Evolutionary conservation across 2,797 vertebrate genomes (phyloP).

Genomic region (Hemitrygon akajei): DNA sequence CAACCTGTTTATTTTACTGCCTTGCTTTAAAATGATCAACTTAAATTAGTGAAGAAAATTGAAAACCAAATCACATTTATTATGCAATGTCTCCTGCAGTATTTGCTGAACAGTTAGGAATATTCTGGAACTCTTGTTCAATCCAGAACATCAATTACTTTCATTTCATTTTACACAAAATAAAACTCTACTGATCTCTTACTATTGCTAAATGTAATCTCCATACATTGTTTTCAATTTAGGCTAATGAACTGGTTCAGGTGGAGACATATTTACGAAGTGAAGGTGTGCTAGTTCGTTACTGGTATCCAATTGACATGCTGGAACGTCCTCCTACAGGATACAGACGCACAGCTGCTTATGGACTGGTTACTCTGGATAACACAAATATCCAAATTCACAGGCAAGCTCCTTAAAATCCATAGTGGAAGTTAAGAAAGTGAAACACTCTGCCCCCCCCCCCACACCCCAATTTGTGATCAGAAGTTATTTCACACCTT

Average conservation of each 20-base stretch:
- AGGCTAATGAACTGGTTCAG: slow-evolving; percentile 93
- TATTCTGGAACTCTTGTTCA: not conserved
- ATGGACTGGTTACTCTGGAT: slow-evolving; percentile 86
- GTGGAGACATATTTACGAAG: slow-evolving; percentile 93
- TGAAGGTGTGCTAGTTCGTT: slow-evolving; percentile 91
- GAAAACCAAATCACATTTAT: not conserved
- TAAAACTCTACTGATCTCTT: not conserved
- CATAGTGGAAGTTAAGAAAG: not conserved
- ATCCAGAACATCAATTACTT: not conserved
- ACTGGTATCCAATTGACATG: slow-evolving; percentile 99
- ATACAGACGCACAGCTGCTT: slow-evolving; percentile 89
- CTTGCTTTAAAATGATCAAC: not conserved
- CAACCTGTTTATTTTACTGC: not conserved
- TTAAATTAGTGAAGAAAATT: not conserved
- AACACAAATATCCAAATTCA: slow-evolving; percentile 97
- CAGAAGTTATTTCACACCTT: not conserved
- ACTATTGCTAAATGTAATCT: not conserved
- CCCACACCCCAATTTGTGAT: too few relatives aligned
- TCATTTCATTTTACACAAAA: not conserved
- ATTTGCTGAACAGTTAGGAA: not conserved
- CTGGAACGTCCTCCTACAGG: slow-evolving; percentile 87
- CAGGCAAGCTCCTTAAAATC: slow-evolving; percentile 60
- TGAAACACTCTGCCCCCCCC: not conserved
- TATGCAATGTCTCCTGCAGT: not conserved
- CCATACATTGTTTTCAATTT: not conserved